Conservation (phyloP, 2,888 invertebrate species). For the Rapana venosa region DNA sequence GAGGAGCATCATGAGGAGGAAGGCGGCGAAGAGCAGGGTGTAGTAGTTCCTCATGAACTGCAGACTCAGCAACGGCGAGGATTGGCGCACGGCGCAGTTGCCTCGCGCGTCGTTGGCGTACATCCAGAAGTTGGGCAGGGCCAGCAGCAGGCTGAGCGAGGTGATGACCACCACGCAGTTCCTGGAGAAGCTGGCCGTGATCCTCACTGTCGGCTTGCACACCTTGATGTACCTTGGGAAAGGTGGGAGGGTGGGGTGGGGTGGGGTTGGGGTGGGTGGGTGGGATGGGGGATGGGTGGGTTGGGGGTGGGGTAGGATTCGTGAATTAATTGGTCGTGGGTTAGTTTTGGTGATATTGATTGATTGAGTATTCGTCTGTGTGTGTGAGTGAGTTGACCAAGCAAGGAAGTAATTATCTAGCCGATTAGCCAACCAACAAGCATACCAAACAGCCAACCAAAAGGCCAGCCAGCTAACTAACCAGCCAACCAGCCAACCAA, state of each 20-base stretch:
- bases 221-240: slow-evolving; percentile 37
- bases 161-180: slow-evolving; percentile 26
- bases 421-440: no score
- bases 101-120: slow-evolving; percentile 11
- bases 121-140: slow-evolving; percentile 32
- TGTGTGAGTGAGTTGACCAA: no score
- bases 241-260: neutral
- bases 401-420: no score
- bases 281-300: no score
- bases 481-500: no score
- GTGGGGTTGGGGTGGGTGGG: no score
- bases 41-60: slow-evolving; percentile 31
- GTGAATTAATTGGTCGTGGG: no score
- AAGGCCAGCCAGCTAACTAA: no score
- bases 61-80: neutral
- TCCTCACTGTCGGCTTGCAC: slow-evolving; percentile 20
- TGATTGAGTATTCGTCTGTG: no score
- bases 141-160: slow-evolving; percentile 22
- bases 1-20: slow-evolving; percentile 28
- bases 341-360: no score
- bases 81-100: neutral
- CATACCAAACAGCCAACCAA: no score
- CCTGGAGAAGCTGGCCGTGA: slow-evolving; percentile 2
- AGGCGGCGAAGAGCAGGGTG: slow-evolving; percentile 28
- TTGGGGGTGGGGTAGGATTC: no score